These are phyloP conservation scores for Nephrocerus scutellatus DNA, from an alignment of 2,888 invertebrate species.

Conservation along the genomic window DNA sequence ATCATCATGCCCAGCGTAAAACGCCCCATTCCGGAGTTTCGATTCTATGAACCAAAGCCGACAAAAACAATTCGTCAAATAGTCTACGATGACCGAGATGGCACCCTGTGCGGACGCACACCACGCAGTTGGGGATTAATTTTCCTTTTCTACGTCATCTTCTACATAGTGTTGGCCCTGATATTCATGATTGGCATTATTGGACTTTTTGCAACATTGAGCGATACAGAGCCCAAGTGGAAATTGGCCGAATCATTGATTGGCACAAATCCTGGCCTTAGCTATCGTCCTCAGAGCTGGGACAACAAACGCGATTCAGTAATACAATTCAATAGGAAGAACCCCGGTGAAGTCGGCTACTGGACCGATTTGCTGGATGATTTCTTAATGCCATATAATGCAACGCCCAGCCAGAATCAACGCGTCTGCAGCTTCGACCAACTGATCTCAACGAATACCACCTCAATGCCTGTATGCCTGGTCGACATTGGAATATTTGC, in stretches of 20 bases:
- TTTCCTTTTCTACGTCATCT: constrained; percentile 76
- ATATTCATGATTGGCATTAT: constrained; percentile 79
- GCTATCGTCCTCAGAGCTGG: constrained; percentile 53
- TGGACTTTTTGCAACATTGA: constrained; percentile 62
- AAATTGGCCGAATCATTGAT: constrained; percentile 67
- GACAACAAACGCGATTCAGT: constrained; percentile 52
- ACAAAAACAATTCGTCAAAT: no score
- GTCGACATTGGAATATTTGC: constrained; percentile 44
- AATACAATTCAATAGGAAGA: constrained; percentile 52
- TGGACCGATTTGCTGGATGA: constrained; percentile 52
- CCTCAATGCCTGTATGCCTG: constrained; percentile 50
- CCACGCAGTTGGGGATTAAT: no score
- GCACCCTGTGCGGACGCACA: no score
- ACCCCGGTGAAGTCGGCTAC: constrained; percentile 47
- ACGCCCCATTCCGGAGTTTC: no score
- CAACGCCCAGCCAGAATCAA: constrained; percentile 49
- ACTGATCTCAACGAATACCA: no score
- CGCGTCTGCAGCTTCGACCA: constrained; percentile 50
- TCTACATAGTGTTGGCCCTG: constrained; percentile 72
- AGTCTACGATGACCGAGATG: no score
- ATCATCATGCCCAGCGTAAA: no score
- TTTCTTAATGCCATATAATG: constrained; percentile 51
- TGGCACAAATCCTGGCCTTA: constrained; percentile 54
- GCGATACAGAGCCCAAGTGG: constrained; percentile 64
- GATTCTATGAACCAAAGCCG: no score